phyloP scores from a whole-genome alignment of 2,888 invertebrate genomes.

The Idaea straminata region DNA sequence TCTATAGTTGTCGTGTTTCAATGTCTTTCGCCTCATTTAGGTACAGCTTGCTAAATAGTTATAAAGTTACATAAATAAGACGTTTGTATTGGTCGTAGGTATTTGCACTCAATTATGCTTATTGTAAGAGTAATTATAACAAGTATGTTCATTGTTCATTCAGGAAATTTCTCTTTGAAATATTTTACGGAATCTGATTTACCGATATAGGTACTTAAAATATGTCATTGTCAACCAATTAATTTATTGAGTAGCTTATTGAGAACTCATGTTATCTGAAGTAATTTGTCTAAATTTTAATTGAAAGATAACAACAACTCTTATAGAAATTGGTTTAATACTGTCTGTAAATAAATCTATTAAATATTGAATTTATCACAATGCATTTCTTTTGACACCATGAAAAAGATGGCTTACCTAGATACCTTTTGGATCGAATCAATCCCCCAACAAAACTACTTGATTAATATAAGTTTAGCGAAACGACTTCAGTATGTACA shows the following conservation, averaged over 20 bases:
- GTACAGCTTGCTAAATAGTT: conserved; percentile 56
- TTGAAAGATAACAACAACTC: conserved; percentile 61
- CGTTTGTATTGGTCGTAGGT: conserved; percentile 67
- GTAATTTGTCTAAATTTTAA: conserved; percentile 66
- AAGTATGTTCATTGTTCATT: conserved; percentile 26
- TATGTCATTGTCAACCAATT: conserved; percentile 9
- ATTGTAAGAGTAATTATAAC: conserved; percentile 43
- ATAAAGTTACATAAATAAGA: conserved; percentile 47
- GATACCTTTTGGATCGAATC: too few species aligned
- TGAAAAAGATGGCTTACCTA: background rate
- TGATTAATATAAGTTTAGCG: too few species aligned
- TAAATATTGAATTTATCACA: conserved; percentile 72
- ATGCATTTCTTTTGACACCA: conserved; percentile 36
- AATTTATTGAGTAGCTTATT: background rate
- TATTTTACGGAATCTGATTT: conserved; percentile 2
- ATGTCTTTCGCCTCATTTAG: conserved; percentile 44
- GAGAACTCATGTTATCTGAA: conserved; percentile 36
- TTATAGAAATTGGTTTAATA: conserved; percentile 73
- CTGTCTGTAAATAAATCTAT: conserved; percentile 80
- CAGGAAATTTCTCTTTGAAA: conserved; percentile 26
- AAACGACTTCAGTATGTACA: too few species aligned
- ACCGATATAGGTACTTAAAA: conserved; percentile 10
- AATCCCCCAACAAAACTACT: too few species aligned
- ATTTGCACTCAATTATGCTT: conserved; percentile 70
- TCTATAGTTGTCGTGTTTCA: conserved; percentile 26